A percentile compares a stretch with the other conserved stretches of the same genome.
Conservation (phyloP, 2,113 vertebrate species). For the Crypturellus undulatus region DNA sequence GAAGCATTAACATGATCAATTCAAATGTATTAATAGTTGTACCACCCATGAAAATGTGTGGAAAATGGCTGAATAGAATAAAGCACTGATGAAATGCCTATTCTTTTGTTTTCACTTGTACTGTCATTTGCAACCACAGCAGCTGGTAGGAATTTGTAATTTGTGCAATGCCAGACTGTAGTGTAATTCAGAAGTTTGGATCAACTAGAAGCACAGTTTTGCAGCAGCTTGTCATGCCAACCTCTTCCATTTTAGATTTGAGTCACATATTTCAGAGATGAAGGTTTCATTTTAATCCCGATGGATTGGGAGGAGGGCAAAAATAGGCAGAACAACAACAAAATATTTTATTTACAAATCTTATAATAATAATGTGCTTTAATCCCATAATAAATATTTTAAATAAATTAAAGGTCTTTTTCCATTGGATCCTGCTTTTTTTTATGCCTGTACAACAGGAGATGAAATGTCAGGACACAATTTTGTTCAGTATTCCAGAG, state of each 20-base stretch:
- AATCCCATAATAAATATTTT: not conserved
- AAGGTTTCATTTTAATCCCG: not conserved
- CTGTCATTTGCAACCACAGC: not conserved
- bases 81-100: not conserved
- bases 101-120: not conserved
- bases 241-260: not conserved
- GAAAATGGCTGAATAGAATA: not conserved
- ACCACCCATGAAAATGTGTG: not conserved
- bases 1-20: not conserved
- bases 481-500: not conserved
- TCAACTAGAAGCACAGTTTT: not conserved
- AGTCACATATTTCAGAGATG: not conserved
- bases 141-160: not conserved
- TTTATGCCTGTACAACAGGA: not conserved
- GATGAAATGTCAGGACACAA: not conserved
- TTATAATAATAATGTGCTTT: not conserved
- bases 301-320: not conserved
- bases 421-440: not conserved
- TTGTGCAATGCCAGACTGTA: not conserved
- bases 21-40: slow-evolving; percentile 6
- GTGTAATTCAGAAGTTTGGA: not conserved
- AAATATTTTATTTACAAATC: not conserved
- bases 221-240: not conserved
- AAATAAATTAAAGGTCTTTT: not conserved
- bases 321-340: not conserved